Evolutionary conservation across 2,113 vertebrate genomes (phyloP).

Genomic region (Thalassoma bifasciatum): DNA sequence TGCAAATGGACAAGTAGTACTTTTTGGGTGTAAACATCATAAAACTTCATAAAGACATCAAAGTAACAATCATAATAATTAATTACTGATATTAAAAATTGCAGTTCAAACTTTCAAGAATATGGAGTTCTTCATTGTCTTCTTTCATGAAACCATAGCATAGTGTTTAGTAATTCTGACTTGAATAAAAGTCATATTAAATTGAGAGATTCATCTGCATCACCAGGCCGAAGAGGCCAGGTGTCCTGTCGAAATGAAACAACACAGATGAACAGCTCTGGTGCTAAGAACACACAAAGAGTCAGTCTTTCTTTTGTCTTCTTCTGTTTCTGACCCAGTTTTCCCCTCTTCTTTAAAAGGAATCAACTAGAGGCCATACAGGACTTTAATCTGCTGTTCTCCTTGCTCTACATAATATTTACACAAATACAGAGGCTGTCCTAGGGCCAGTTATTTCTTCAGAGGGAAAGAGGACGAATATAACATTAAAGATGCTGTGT

Average conservation of each 20-base stretch:
- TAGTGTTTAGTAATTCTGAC: not conserved
- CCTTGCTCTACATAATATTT: not conserved
- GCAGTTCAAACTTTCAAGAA: too few species aligned
- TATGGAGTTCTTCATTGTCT: not conserved
- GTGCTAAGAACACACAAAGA: constrained; percentile 1
- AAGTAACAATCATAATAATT: too few species aligned
- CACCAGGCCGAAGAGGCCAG: constrained; percentile 25
- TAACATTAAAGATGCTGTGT: not conserved
- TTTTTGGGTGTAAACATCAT: too few species aligned
- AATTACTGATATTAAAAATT: too few species aligned
- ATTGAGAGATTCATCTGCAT: not conserved
- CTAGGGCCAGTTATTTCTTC: constrained; percentile 14
- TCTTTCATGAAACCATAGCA: not conserved
- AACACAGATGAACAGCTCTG: constrained; percentile 13
- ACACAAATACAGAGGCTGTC: not conserved
- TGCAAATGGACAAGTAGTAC: too few species aligned
- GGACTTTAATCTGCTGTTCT: constrained; percentile 10
- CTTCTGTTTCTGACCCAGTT: not conserved
- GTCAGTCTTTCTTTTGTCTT: not conserved
- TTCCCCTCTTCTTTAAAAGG: constrained; percentile 9
- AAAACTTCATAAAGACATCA: too few species aligned
- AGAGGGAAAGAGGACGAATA: not conserved
- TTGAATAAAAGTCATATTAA: not conserved
- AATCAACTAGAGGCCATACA: constrained; percentile 22
- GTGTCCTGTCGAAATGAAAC: constrained; percentile 28